Evolutionary conservation across 2,113 vertebrate species (phyloP), one percentile per base, ranked within the genome.

Genomic region (Syngnathus floridae): DNA sequence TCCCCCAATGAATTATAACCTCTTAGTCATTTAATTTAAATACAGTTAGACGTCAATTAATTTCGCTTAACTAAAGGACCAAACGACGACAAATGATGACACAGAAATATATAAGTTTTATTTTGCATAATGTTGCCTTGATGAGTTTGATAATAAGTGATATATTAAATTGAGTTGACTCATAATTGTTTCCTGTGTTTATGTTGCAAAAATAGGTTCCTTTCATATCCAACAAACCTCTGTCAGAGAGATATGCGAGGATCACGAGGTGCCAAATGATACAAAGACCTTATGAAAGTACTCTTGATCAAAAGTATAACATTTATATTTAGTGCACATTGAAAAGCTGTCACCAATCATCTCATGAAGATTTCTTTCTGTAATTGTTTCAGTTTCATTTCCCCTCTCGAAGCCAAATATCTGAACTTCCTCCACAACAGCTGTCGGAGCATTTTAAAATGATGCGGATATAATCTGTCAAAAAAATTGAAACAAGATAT

Each of bases 1-100:
- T 73, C 67, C 52, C 70, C 67, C 64, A 67, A 84, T 85, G 35
- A 87, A 83, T 85, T 63, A 83, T 60, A 76, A 64, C 71, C 69
- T 72, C 46, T 64, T 63, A 70, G 56, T 45, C 36, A 72, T 67
- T 82, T 62, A 80, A 80, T 77, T 78, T 43, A 73, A 48, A 76
- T 72, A 31, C 60, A 36, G 62, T 71, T 64, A 41, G 52, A 58
- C 67, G 64, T 12, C 69, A 75, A 65, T 71, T 68, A 74, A 66
- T 72, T 61, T 21, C 26, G 9, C 56, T 71, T 74, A 21, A 57
- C 56, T 73, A 21, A 4, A 58, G 37, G 31, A 69, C 4, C 36
- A 12, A 66, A 63, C 8, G 22, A 38, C 9, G 38, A 38, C 38
- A 38, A 38, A 38, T 38, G 38, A 38, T 38, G 8, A 38, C 38